These are phyloP conservation scores for Phymastichus coffea DNA, from an alignment of 1,140 invertebrate genomes.

Conservation along the genomic window DNA sequence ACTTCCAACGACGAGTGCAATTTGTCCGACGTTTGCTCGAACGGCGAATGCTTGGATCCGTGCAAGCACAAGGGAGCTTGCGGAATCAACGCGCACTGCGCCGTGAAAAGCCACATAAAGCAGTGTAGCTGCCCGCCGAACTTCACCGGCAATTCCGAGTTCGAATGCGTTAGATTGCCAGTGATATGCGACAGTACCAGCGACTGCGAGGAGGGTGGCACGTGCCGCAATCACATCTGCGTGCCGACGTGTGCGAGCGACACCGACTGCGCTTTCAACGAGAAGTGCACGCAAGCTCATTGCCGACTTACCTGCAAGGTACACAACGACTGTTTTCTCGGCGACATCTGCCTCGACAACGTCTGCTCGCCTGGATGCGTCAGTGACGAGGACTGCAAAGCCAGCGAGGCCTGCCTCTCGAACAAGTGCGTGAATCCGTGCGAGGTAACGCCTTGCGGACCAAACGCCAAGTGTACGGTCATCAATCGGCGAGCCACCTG, in stretches of 20 bases:
- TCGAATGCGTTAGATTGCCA: slow-evolving; percentile 83
- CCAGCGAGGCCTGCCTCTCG: slow-evolving; percentile 75
- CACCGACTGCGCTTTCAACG: slow-evolving; percentile 85
- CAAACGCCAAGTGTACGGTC: slow-evolving; percentile 78
- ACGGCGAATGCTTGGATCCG: slow-evolving; percentile 82
- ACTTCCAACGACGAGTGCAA: slow-evolving; percentile 78
- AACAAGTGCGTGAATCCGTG: slow-evolving; percentile 83
- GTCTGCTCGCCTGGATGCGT: slow-evolving; percentile 84
- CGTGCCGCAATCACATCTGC: slow-evolving; percentile 78
- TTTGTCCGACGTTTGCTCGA: slow-evolving; percentile 74
- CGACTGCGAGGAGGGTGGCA: slow-evolving; percentile 70
- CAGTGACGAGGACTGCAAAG: slow-evolving; percentile 82
- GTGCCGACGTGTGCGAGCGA: slow-evolving; percentile 73
- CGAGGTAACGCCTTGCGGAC: slow-evolving; percentile 73
- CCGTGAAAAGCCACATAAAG: slow-evolving; percentile 73
- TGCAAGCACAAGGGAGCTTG: slow-evolving; percentile 76
- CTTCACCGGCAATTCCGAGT: slow-evolving; percentile 82
- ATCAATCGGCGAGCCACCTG: slow-evolving; percentile 80
- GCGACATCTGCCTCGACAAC: slow-evolving; percentile 83
- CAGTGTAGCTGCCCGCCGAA: slow-evolving; percentile 79
- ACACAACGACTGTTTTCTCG: slow-evolving; percentile 88
- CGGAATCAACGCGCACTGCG: slow-evolving; percentile 86
- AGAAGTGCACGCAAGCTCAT: slow-evolving; percentile 79
- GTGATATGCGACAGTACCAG: slow-evolving; percentile 68
- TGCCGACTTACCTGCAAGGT: slow-evolving; percentile 85